Evolutionary conservation across 2,113 vertebrate species (phyloP).

Genomic region (Maccullochella peelii): DNA sequence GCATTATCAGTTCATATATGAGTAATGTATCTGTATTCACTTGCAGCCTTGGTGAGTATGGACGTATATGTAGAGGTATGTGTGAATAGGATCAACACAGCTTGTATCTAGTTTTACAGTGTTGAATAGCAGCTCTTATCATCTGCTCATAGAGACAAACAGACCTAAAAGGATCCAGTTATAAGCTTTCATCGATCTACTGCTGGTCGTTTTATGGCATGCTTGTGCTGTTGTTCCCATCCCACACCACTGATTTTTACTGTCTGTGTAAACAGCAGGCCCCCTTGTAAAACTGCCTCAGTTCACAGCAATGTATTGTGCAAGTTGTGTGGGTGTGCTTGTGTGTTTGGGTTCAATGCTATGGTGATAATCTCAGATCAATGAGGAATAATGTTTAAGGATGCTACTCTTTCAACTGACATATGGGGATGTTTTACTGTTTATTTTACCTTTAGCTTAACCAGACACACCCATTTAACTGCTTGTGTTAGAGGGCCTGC

Average conservation of each 20-base stretch:
- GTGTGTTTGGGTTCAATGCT: constrained; percentile 26
- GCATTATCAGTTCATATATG: not conserved
- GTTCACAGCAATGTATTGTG: constrained; percentile 23
- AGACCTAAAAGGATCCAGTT: constrained; percentile 33
- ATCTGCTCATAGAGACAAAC: constrained; percentile 31
- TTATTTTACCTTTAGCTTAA: constrained; percentile 6
- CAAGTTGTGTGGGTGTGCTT: constrained; percentile 9
- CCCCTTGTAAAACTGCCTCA: constrained; percentile 35
- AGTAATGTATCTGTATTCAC: not conserved
- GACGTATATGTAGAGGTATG: not conserved
- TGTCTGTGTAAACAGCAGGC: constrained; percentile 35
- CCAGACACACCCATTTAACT: not conserved
- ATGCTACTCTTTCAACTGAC: constrained; percentile 26
- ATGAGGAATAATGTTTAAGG: constrained; percentile 14
- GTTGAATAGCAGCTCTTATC: constrained; percentile 28
- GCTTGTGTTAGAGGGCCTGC: not conserved
- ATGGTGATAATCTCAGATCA: constrained; percentile 39
- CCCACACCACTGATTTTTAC: constrained; percentile 41
- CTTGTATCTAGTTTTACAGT: constrained; percentile 18
- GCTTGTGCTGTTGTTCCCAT: constrained; percentile 34
- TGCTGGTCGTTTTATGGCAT: constrained; percentile 46
- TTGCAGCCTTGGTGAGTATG: not conserved
- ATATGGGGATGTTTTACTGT: not conserved
- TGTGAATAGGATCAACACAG: not conserved
- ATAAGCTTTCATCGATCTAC: constrained; percentile 37